Evolutionary conservation across 2,888 invertebrate species (phyloP), one percentile per base, ranked within the genome.

Genomic region (Microplitis deprimator): DNA sequence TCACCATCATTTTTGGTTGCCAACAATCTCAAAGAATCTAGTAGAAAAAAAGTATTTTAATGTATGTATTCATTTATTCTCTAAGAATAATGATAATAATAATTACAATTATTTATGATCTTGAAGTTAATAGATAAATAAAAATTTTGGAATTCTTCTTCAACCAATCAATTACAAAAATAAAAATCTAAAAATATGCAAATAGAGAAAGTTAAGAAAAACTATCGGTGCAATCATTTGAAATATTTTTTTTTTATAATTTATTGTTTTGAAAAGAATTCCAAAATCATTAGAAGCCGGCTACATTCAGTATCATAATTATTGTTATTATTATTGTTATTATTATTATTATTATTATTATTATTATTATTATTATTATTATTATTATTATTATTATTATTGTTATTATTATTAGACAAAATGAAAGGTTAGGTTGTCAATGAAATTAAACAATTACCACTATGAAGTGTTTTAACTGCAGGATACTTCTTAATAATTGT

Each of bases 1-100:
- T 88, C 88, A 59, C 88, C 84, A 60, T 81, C 78, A 40, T 82
- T 79, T 40, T 82, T 82, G n/a, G 83, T 81, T 40, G 84, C 81
- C 39, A 84, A 80, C 60, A 79, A 80, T 62, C 82, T 72, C 68
- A 61, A 41, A 13, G 50, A 59, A 6, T 20, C 38, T 61, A 40
- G 4, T 17, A 7, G 16, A 62, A 17, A 62, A 16, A 17, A 17
- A 20, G 3, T 17, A 17, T 50, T 50, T 50, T 50, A 13, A 50
- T 13, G 1, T 4, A 29, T 29, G 29, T 3, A 29, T 29, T 29
- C 29, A 29, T 29, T 29, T 29, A 29, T 29, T 29, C 29, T 29
- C 29, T 29, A 50, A 50, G 1, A 50, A 50, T 50, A 50, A 13
- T 50, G 13, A 50, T 50, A 3, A 50, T 50, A 50, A 50, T 75